Evolutionary conservation across 2,797 vertebrate species (phyloP), one percentile per base, ranked within the genome.

Genomic region (Schizothorax lantsangensis): DNA sequence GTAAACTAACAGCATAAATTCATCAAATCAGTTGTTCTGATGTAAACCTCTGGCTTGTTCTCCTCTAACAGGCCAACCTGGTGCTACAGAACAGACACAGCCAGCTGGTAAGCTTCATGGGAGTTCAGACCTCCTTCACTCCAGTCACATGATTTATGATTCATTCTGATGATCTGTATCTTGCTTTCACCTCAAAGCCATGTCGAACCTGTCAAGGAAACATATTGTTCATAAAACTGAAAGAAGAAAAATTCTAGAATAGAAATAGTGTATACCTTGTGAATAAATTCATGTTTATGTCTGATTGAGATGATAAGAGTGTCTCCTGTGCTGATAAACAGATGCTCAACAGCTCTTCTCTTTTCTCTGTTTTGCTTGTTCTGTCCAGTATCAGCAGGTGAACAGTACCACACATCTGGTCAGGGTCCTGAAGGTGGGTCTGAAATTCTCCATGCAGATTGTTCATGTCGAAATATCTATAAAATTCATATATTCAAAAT

Each of bases 321-420:
- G 78, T 30, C 14, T 80, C n/a, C 19, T 47, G 54, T n/a, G 71
- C 12, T 73, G 33, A 49, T 79, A 71, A 88, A 85, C 92, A 92
- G 95, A 87, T 95, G 92, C 91, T 95, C 91, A 95, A 94, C 78
- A 89, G 79, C 89, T 93, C 86, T 94, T 95, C 90, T 93, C 80
- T 93, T 90, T 90, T 95, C 92, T 88, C 93, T 94, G 94, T 95
- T 95, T 93, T 94, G 92, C 92, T 95, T 96, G 96, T 92, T 94
- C 94, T 92, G 91, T 94, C 90, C 95, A 96, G 95, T 92, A 95
- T 86, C 95, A 91, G 92, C 93, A 93, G 94, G 94, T 95, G 95
- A 95, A 95, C 95, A 95, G 92, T 93, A 95, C 95, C 89, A 95
- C 94, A 92, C 95, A 94, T 94, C 95, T 95, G 94, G 95, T 96